phyloP scores from a whole-genome alignment of 2,113 vertebrate genomes.

The Eidolon helvum region DNA sequence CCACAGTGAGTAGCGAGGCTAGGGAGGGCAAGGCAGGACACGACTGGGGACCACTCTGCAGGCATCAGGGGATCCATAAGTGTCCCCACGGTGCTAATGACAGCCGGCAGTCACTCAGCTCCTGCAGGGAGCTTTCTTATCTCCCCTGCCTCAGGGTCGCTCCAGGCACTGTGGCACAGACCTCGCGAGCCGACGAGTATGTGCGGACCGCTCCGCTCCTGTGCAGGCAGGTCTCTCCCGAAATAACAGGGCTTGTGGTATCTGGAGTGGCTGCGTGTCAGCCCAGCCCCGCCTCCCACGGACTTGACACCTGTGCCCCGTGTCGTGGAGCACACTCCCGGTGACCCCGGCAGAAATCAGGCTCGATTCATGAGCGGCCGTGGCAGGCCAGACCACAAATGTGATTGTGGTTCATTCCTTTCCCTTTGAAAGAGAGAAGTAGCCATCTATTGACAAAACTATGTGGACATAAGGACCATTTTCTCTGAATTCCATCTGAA shows the following conservation, averaged over 20 bases:
- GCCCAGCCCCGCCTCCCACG: conserved; percentile 39
- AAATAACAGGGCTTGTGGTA: conserved; percentile 52
- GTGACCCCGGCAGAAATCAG: conserved; percentile 56
- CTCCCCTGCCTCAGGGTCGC: not conserved
- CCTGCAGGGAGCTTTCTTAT: conserved; percentile 11
- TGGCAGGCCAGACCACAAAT: conserved; percentile 68
- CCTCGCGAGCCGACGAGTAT: conserved; percentile 50
- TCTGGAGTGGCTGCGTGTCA: conserved; percentile 49
- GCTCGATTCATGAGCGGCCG: conserved; percentile 66
- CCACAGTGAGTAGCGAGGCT: not conserved
- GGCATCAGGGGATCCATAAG: not conserved
- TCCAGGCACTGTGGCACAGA: conserved; percentile 37
- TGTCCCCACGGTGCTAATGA: rapidly evolving
- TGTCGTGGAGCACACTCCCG: not conserved
- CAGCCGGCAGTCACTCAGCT: not conserved
- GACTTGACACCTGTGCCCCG: not conserved
- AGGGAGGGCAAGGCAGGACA: not conserved
- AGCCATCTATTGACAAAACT: conserved; percentile 6
- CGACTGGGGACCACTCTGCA: not conserved
- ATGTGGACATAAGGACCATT: not conserved
- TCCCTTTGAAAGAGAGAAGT: conserved; percentile 68
- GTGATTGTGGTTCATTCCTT: conserved; percentile 67
- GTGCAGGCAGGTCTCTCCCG: conserved; percentile 36
- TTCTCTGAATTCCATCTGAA: conserved; percentile 16
- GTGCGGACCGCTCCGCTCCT: conserved; percentile 36